Conservation (phyloP, 2,888 invertebrate species). For the Anagyrus pseudococci region DNA sequence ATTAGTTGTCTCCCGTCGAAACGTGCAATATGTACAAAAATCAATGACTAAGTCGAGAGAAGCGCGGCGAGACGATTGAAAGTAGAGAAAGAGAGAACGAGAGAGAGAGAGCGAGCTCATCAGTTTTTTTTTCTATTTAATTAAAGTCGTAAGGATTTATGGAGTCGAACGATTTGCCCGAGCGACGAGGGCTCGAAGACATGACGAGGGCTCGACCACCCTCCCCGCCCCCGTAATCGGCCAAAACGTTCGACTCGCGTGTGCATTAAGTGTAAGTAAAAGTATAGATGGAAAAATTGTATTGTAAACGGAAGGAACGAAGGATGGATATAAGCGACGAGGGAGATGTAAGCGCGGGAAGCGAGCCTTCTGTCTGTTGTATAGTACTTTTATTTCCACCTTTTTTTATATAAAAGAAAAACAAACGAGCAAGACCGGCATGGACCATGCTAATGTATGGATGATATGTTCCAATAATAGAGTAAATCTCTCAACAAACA, state of each 20-base stretch:
- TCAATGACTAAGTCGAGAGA: neutral
- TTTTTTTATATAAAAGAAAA: conserved; percentile 54
- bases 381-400: conserved; percentile 61
- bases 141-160: neutral
- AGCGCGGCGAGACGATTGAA: neutral
- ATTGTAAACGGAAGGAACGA: conserved; percentile 19
- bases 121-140: neutral
- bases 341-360: conserved; percentile 47
- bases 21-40: conserved; percentile 58
- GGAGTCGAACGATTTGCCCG: conserved; percentile 9
- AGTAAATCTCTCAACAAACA: too few relatives aligned
- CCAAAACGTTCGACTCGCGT: too few relatives aligned
- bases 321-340: conserved; percentile 37
- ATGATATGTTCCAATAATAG: conserved; percentile 60
- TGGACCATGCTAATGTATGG: conserved; percentile 60
- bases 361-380: conserved; percentile 57
- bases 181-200: too few relatives aligned
- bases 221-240: too few relatives aligned
- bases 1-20: conserved; percentile 54
- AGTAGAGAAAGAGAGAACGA: conserved; percentile 13
- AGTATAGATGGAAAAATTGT: neutral
- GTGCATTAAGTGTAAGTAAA: conserved; percentile 5
- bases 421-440: conserved; percentile 56
- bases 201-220: too few relatives aligned
- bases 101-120: conserved; percentile 1